phyloP scores from a whole-genome alignment of 2,113 vertebrate genomes.

The Bettongia penicillata region DNA sequence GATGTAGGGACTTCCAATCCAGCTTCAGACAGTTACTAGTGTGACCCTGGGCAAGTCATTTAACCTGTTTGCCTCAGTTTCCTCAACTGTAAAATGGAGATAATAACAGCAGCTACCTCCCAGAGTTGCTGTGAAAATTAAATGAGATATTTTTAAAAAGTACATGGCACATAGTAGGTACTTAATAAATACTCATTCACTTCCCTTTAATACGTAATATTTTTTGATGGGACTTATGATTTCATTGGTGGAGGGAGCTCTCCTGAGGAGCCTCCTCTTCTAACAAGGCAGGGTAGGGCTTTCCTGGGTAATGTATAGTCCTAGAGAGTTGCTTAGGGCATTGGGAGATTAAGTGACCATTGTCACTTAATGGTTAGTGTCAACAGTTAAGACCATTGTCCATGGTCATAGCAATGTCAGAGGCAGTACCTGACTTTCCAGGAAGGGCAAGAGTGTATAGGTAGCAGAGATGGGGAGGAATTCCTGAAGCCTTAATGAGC shows the following conservation, averaged over 20 bases:
- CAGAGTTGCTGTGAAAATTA: not conserved
- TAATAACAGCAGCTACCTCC: not conserved
- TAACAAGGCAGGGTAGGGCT: not conserved
- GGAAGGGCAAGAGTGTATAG: not conserved
- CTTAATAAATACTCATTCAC: not conserved
- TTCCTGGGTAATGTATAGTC: not conserved
- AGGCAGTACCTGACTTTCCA: not conserved
- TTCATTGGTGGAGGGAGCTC: not conserved
- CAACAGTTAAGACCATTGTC: not conserved
- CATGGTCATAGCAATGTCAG: not conserved
- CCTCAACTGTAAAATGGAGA: not conserved
- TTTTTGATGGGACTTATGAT: not conserved
- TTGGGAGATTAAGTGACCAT: not conserved
- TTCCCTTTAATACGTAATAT: not conserved
- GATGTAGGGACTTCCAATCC: not conserved
- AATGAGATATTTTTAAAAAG: not conserved
- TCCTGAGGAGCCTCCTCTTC: not conserved
- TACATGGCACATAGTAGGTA: not conserved
- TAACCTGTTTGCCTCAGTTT: not conserved
- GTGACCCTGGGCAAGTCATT: not conserved
- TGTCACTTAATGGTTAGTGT: too few species aligned
- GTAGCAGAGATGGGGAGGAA: not conserved
- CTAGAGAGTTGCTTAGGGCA: not conserved
- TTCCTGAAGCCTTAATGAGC: not conserved
- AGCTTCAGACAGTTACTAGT: not conserved